phyloP scores from a whole-genome alignment of 2,888 invertebrate species.

The Pseudolycoriella hygida region DNA sequence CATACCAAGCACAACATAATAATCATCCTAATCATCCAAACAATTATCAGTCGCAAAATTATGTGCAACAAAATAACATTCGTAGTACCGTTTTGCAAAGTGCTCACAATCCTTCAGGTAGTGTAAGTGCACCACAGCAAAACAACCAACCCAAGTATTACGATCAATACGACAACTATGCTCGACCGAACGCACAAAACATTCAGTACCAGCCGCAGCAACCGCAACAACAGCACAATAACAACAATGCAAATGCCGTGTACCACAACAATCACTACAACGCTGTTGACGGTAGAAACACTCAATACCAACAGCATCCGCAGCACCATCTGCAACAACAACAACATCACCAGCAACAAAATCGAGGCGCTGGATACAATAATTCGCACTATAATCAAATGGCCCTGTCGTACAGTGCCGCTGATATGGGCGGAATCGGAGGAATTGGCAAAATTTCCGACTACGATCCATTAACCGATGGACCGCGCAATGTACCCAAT shows the following conservation, averaged over 20 bases:
- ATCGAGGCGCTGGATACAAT: slow-evolving; percentile 5
- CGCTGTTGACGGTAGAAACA: slow-evolving; percentile 1
- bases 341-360: slow-evolving; percentile 9
- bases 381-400: slow-evolving; percentile 12
- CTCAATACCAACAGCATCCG: slow-evolving; percentile 10
- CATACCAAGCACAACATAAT: slow-evolving; percentile 29
- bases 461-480: slow-evolving; percentile 59
- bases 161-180: slow-evolving; percentile 21
- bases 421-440: slow-evolving; percentile 9
- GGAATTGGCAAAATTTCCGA: slow-evolving; percentile 57
- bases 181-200: slow-evolving; percentile 12
- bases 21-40: slow-evolving; percentile 10
- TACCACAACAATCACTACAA: background rate
- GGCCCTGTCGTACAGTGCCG: background rate
- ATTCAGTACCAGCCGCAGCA: slow-evolving; percentile 11
- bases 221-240: slow-evolving; percentile 7
- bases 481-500: slow-evolving; percentile 49
- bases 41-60: slow-evolving; percentile 14
- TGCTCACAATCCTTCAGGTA: slow-evolving; percentile 25
- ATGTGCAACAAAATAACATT: slow-evolving; percentile 19
- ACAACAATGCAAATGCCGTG: slow-evolving; percentile 13
- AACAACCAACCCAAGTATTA: slow-evolving; percentile 13
- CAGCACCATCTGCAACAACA: slow-evolving; percentile 11
- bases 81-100: slow-evolving; percentile 26
- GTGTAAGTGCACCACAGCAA: slow-evolving; percentile 5